Evolutionary conservation across 2,113 vertebrate species (phyloP).

Genomic region (Sterrhoptilus dennistouni): DNA sequence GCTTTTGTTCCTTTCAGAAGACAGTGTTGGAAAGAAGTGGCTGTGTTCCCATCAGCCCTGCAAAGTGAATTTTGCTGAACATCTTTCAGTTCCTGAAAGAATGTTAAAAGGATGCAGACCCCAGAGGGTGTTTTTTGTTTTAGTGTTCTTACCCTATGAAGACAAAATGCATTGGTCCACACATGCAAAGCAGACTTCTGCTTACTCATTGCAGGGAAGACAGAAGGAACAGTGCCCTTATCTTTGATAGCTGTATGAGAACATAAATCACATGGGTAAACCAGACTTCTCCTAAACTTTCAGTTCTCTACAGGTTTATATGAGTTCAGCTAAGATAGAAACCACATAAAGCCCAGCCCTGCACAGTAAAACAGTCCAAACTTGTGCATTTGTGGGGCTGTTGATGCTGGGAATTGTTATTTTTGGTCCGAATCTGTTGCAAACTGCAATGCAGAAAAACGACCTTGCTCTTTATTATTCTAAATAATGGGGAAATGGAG

Average conservation of each 20-base stretch:
- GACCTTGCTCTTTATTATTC: not conserved
- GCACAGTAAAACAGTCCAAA: not conserved
- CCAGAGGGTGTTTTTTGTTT: not conserved
- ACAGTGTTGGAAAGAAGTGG: not conserved
- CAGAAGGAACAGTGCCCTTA: not conserved
- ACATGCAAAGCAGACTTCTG: fast-evolving
- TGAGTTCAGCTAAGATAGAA: not conserved
- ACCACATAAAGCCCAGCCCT: not conserved
- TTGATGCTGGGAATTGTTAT: not conserved
- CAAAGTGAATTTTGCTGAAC: not conserved
- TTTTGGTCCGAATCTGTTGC: not conserved
- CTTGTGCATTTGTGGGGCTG: not conserved
- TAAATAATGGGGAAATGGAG: not conserved
- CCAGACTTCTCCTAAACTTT: not conserved
- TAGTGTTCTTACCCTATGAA: not conserved
- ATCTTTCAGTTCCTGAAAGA: not conserved
- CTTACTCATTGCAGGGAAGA: not conserved
- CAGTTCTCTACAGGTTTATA: not conserved
- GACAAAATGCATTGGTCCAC: fast-evolving
- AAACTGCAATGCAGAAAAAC: not conserved
- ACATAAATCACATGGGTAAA: not conserved
- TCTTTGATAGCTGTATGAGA: not conserved
- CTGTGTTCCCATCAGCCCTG: not conserved
- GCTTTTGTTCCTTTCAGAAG: not conserved
- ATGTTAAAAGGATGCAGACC: not conserved